These are phyloP conservation scores for Lycodopsis pacificus DNA, from an alignment of 2,797 vertebrate genomes.

Conservation along the genomic window DNA sequence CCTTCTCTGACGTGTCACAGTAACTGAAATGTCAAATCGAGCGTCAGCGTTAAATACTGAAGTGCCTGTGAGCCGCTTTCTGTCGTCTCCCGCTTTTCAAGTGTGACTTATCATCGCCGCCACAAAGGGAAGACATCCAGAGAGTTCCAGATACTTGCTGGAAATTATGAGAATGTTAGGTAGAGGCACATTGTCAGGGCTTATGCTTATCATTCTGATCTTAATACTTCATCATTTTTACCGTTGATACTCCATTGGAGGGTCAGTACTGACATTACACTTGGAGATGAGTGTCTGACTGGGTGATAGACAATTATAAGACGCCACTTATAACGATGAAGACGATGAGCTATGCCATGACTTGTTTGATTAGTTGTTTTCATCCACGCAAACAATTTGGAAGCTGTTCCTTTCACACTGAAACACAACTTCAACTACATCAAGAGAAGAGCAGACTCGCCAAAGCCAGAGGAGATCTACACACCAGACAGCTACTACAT, in stretches of 20 bases:
- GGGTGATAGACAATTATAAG: neutral
- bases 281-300: neutral
- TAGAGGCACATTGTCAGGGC: neutral
- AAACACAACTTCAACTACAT: neutral
- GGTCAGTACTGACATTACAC: neutral
- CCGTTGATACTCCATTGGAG: neutral
- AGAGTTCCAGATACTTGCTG: slow-evolving; percentile 36
- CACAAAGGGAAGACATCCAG: slow-evolving; percentile 19
- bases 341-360: neutral
- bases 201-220: neutral
- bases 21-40: slow-evolving; percentile 70
- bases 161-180: slow-evolving; percentile 28
- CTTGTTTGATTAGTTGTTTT: neutral
- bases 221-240: neutral
- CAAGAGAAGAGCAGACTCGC: neutral
- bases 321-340: neutral
- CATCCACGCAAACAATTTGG: neutral
- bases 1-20: slow-evolving; percentile 43
- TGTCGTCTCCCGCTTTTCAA: slow-evolving; percentile 44
- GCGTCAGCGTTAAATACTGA: slow-evolving; percentile 57
- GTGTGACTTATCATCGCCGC: slow-evolving; percentile 54
- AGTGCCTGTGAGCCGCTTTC: slow-evolving; percentile 58
- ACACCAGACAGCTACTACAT: neutral
- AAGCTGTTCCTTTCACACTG: neutral
- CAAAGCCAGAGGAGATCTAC: neutral